Base-by-base conservation (phyloP, 2,888 invertebrate genomes). In the Aleiodes leptofemur region DNA sequence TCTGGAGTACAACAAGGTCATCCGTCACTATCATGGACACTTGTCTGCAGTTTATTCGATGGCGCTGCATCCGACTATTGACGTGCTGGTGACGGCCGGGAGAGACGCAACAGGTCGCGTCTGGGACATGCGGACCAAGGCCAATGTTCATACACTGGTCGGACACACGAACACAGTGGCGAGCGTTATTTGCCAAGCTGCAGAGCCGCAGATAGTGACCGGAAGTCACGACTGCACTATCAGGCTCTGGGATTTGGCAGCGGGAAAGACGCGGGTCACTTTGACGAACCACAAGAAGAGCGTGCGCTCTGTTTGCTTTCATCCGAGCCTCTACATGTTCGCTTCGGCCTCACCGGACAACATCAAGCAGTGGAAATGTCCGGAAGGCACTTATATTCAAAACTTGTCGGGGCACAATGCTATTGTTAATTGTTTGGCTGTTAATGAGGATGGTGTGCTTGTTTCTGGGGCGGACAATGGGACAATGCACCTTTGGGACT, bases 101-200 rank as follows among this genome's bases (percentile, higher is more conserved):
- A 92, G 99, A 72, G 99, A 99, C 91, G 96, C 97, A 0, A 98
- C 98, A 0, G 98, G 97, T 0, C 92, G 99, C 79, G 96, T 99
- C 70, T 99, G 99, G 99, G 99, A 99, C 90, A 97, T 99, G 96
- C 91, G 99, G 74, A 98, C 98, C 4, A 99, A 99, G 91, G 98
- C 98, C 1, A 98, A 98, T 90, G 96, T 99, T 72, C 98, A 99
- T 90, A 98, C 98, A 3, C 91, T 99, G 31, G 92, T 95, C 0
- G 99, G 99, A 0, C 99, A 99, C 90, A 97, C 97, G 0, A 98
- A 99, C 89, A 99, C 99, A 0, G 96, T 99, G 2, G 98, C 99
- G 4, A 96, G 96, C 84, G 96, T 99, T 0, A 94, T 96, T 66
- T 96, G 97, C 81, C 99, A 99, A 91, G 94, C 96, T 0, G 93